Evolutionary conservation across 2,888 invertebrate genomes (phyloP), one percentile per base, ranked within the genome.

Genomic region (Caenorhabditis virilis): DNA sequence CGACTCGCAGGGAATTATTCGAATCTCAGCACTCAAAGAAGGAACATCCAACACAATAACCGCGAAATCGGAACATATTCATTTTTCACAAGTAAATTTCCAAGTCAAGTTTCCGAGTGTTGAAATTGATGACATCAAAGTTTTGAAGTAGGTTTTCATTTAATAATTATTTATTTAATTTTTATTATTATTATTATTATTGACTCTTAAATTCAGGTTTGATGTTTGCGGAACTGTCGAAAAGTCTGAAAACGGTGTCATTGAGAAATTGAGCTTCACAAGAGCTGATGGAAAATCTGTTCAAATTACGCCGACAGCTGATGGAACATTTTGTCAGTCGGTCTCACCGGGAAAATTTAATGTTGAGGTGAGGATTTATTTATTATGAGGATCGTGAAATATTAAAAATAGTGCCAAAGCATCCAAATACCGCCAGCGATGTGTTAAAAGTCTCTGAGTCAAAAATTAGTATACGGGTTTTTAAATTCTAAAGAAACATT

Each of bases 221-320:
- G 71, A 73, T 4, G 45, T 75, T 18, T 75, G 75, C 45, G 75
- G 75, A 41, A 49, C 41, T 4, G 66, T 75, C 3, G 73, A 75
- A 53, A 66, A 69, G 27, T 51, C 60, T 1, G 56, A 58, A 16
- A 52, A 58, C 20, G 69, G 68, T 36, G 53, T 41, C 20, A 33
- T 55, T 20, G 71, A 69, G 33, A 36, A 26, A 6, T 46, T 75
- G 4, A 51, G 50, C 2, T 36, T 72, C 13, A 58, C 59, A 1
- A 36, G 58, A 22, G 64, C 63, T 33, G 54, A 58, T n/a, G 48
- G 48, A 16, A 53, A 61, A 36, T 43, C 56, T 2, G 30, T 72
- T 26, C 62, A 67, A 9, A 61, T 75, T 33, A 52, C 43, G 4
- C 68, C 75, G 16, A 57, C 59, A 6, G 11, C 54, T 6, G 63